A percentile compares a stretch with the other conserved stretches of the same genome.
Evolutionary conservation across 2,888 invertebrate genomes (phyloP).

Genomic region (Pseudococcus viburni): DNA sequence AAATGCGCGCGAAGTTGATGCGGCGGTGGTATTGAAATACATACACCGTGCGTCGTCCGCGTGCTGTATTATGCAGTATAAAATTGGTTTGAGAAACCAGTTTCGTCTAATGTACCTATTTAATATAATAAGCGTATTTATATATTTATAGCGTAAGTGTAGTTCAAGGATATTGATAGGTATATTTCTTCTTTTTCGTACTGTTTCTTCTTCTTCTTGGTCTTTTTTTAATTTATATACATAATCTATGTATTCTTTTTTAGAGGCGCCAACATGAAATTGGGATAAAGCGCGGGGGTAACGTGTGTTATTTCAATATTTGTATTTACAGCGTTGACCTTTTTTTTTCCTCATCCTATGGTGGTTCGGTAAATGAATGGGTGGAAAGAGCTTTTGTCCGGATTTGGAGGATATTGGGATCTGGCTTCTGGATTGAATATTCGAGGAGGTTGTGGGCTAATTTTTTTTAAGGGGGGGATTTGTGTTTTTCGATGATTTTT

Average conservation of each 20-base stretch:
- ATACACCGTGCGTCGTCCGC: not conserved
- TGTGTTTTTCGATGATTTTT: too few relatives aligned
- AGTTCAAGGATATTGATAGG: not conserved
- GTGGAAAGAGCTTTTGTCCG: too few relatives aligned
- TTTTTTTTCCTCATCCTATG: not conserved
- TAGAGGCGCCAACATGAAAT: constrained; percentile 34
- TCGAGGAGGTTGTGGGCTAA: too few relatives aligned
- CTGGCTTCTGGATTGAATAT: too few relatives aligned
- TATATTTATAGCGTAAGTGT: constrained; percentile 35
- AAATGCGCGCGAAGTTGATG: not conserved
- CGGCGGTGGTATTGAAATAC: not conserved
- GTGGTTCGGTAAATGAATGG: not conserved
- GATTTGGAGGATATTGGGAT: too few relatives aligned
- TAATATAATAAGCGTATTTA: constrained; percentile 5
- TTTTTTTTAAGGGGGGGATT: too few relatives aligned
- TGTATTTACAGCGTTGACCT: not conserved
- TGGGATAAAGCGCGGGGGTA: constrained; percentile 41
- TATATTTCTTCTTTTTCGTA: constrained; percentile 30
- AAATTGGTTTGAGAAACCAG: constrained; percentile 11
- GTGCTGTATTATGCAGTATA: not conserved
- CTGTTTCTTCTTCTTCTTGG: constrained; percentile 23
- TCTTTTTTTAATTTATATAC: constrained; percentile 32
- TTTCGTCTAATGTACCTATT: not conserved
- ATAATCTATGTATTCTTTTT: not conserved
- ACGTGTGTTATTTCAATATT: constrained; percentile 4